Evolutionary conservation across 2,113 vertebrate species (phyloP).

Genomic region (Leiothrix lutea): DNA sequence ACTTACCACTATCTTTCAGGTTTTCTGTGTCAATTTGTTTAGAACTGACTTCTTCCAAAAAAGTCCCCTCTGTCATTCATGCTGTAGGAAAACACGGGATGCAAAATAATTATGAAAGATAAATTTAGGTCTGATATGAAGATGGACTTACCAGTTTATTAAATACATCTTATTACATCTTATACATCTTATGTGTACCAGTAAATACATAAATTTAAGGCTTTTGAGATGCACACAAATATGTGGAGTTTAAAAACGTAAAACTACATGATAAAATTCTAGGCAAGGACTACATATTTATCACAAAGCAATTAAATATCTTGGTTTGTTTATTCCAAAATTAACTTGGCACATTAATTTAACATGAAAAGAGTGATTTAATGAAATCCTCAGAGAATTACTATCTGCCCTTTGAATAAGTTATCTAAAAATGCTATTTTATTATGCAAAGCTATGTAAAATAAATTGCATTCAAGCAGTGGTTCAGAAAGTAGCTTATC

Average conservation of each 20-base stretch:
- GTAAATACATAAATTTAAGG: neutral
- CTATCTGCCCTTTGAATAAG: conserved; percentile 71
- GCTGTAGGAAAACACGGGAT: neutral
- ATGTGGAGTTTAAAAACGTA: neutral
- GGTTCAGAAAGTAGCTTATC: conserved; percentile 73
- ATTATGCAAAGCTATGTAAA: conserved; percentile 76
- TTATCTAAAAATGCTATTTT: conserved; percentile 74
- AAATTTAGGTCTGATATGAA: neutral
- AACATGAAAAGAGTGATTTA: conserved; percentile 73
- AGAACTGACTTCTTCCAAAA: neutral
- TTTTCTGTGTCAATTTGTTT: neutral
- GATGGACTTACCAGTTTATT: neutral
- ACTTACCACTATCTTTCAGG: neutral
- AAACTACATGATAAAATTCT: conserved; percentile 20
- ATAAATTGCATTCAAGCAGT: conserved; percentile 72
- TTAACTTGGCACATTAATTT: conserved; percentile 69
- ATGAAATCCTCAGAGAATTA: conserved; percentile 74
- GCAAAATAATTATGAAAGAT: neutral
- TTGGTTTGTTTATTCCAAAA: conserved; percentile 63
- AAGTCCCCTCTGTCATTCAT: neutral
- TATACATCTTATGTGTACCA: neutral
- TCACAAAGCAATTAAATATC: conserved; percentile 48
- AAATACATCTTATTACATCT: neutral
- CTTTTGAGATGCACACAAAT: neutral
- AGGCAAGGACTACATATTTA: conserved; percentile 23